Evolutionary conservation across 2,888 invertebrate genomes (phyloP).

Genomic region (Campoplex capitator): DNA sequence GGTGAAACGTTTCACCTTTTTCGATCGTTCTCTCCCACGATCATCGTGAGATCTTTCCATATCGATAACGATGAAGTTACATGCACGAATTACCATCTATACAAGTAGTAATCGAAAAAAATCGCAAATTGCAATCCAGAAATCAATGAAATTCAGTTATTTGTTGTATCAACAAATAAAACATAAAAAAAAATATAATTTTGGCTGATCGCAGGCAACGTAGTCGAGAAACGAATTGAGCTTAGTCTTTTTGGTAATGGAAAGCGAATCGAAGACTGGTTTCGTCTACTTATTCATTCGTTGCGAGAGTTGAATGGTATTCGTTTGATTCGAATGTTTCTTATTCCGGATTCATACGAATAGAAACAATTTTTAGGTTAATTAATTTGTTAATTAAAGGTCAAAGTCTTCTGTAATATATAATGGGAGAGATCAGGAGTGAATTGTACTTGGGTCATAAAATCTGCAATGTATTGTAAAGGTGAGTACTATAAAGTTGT

Average conservation of each 20-base stretch:
- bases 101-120: background rate
- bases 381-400: conserved; percentile 17
- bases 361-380: background rate
- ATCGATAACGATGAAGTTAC: conserved; percentile 54
- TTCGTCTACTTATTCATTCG: too few species aligned
- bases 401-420: background rate
- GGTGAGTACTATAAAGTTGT: conserved; percentile 79
- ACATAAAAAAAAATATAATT: too few species aligned
- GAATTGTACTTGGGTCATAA: conserved; percentile 73
- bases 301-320: background rate
- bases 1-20: conserved; percentile 59
- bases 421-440: background rate
- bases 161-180: too few species aligned
- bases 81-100: background rate
- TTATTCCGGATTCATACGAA: background rate
- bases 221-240: too few species aligned
- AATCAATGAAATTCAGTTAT: conserved; percentile 8
- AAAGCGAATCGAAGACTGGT: too few species aligned
- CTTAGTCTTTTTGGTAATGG: too few species aligned
- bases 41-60: conserved; percentile 64
- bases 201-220: too few species aligned
- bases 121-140: background rate
- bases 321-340: background rate
- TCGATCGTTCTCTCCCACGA: conserved; percentile 59
- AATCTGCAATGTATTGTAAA: conserved; percentile 79